Percentiles rank a stretch among this genome's conserved stretches.
Conservation (phyloP, 2,797 vertebrate species). For the Sebastes matsubarae region DNA sequence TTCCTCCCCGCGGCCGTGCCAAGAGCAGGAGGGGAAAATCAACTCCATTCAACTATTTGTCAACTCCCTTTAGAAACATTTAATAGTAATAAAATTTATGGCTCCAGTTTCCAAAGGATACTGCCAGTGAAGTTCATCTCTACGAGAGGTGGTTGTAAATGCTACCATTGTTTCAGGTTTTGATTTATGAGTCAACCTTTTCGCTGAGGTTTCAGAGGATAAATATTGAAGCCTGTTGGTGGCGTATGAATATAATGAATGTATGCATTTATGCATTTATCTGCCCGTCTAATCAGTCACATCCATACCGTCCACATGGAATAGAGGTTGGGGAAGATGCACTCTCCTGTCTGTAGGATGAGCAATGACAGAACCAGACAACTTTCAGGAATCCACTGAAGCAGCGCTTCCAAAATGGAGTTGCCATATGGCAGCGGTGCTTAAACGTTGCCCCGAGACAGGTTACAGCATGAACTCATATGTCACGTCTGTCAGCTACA, state of each 20-base stretch:
- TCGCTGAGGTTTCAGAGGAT: slow-evolving; percentile 63
- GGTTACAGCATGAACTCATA: slow-evolving; percentile 69
- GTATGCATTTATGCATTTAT: slow-evolving; percentile 29
- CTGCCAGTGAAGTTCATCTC: slow-evolving; percentile 89
- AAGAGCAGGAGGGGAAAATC: slow-evolving; percentile 88
- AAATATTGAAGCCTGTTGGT: slow-evolving; percentile 40
- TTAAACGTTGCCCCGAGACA: slow-evolving; percentile 76
- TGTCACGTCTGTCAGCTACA: slow-evolving; percentile 71
- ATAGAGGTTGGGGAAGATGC: slow-evolving; percentile 64
- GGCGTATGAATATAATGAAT: slow-evolving; percentile 39
- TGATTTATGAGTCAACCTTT: slow-evolving; percentile 82
- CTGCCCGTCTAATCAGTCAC: slow-evolving; percentile 41
- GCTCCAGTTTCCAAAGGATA: slow-evolving; percentile 90
- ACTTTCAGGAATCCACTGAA: slow-evolving; percentile 80
- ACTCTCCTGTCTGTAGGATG: slow-evolving; percentile 62
- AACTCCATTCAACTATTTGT: slow-evolving; percentile 95
- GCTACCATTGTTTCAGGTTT: slow-evolving; percentile 87
- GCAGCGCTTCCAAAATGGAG: slow-evolving; percentile 73
- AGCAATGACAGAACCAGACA: slow-evolving; percentile 83
- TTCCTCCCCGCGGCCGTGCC: slow-evolving; percentile 85
- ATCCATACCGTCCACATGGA: slow-evolving; percentile 48
- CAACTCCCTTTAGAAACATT: slow-evolving; percentile 98
- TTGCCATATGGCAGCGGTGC: slow-evolving; percentile 79
- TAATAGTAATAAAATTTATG: slow-evolving; percentile 96
- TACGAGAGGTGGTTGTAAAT: slow-evolving; percentile 88